Evolutionary conservation across 2,113 vertebrate species (phyloP).

Genomic region (Peromyscus polionotus): DNA sequence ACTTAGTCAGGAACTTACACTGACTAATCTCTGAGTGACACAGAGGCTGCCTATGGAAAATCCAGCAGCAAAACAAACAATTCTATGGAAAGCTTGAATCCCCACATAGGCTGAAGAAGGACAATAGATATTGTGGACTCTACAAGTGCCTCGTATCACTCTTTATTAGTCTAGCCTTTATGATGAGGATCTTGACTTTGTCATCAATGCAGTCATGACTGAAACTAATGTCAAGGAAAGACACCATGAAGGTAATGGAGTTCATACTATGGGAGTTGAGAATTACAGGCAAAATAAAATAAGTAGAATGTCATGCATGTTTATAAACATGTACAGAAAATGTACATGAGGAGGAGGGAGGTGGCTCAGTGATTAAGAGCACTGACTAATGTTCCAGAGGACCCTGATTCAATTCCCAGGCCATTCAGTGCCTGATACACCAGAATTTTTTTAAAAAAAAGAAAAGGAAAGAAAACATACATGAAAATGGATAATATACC

Average conservation of each 20-base stretch:
- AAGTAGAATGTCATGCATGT: not conserved
- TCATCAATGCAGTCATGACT: not conserved
- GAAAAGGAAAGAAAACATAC: too few relatives aligned
- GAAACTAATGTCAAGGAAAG: not conserved
- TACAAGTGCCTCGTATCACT: rapidly evolving
- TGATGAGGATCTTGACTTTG: not conserved
- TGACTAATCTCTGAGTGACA: not conserved
- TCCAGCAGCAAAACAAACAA: not conserved
- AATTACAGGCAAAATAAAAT: not conserved
- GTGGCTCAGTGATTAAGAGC: too few relatives aligned
- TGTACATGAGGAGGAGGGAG: not conserved
- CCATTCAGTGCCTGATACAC: too few relatives aligned
- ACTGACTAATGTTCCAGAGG: too few relatives aligned
- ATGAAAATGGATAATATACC: too few relatives aligned
- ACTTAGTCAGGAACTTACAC: not conserved
- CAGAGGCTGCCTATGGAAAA: not conserved
- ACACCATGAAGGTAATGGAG: too few relatives aligned
- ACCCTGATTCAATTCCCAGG: too few relatives aligned
- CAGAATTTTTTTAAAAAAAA: too few relatives aligned
- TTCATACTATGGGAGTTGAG: not conserved
- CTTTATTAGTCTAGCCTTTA: not conserved
- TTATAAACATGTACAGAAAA: not conserved
- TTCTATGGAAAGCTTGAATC: not conserved
- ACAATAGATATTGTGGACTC: not conserved
- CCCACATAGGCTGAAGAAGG: not conserved